Conservation (phyloP, 2,797 vertebrate species). For the Microchirus variegatus region DNA sequence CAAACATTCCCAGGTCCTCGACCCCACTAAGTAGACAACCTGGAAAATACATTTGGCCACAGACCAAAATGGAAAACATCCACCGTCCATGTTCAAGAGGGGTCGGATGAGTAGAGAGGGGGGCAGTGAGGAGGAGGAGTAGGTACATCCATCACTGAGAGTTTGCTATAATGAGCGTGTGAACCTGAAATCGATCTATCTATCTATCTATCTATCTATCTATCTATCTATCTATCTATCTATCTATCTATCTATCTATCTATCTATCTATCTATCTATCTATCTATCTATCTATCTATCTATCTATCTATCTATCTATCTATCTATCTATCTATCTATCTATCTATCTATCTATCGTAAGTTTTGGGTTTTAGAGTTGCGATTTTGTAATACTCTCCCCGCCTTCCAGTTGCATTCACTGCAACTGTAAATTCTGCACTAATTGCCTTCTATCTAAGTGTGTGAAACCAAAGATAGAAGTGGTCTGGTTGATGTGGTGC, state of each 20-base stretch:
- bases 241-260: too few relatives aligned
- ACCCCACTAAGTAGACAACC: slow-evolving; percentile 81
- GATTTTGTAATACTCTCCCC: not conserved
- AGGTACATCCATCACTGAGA: slow-evolving; percentile 38
- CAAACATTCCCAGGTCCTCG: slow-evolving; percentile 74
- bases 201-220: too few relatives aligned
- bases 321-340: too few relatives aligned
- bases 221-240: too few relatives aligned
- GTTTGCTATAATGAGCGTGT: slow-evolving; percentile 23
- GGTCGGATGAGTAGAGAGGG: slow-evolving; percentile 35
- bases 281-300: too few relatives aligned
- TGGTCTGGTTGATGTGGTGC: slow-evolving; percentile 67
- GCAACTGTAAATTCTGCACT: slow-evolving; percentile 50
- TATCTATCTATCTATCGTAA: too few relatives aligned
- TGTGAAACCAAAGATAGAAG: slow-evolving; percentile 69
- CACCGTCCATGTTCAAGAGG: slow-evolving; percentile 39
- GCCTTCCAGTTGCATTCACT: slow-evolving; percentile 22
- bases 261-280: too few relatives aligned
- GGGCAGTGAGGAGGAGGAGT: slow-evolving; percentile 30
- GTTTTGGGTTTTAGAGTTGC: not conserved
- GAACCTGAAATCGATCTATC: slow-evolving; percentile 16
- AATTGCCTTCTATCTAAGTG: slow-evolving; percentile 56
- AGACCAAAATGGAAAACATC: slow-evolving; percentile 72
- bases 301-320: too few relatives aligned
- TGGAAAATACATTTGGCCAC: slow-evolving; percentile 82